Percentiles rank a stretch among this genome's conserved stretches.
Evolutionary conservation across 2,113 vertebrate species (phyloP).

Genomic region (Poecile atricapillus): DNA sequence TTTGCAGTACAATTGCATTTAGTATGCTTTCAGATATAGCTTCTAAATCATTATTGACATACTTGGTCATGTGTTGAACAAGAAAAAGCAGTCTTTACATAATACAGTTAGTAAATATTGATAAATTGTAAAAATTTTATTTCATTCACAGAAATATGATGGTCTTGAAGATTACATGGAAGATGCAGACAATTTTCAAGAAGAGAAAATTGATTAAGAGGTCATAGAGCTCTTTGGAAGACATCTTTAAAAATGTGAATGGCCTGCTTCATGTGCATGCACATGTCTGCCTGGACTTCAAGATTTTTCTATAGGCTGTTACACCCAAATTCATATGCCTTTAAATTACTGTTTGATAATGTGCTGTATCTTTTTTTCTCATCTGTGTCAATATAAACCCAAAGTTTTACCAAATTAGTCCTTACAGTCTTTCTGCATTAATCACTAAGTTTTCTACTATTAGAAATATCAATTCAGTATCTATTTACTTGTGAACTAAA

Average conservation of each 20-base stretch:
- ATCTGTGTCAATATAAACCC: background rate
- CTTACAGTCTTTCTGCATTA: background rate
- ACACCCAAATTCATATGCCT: background rate
- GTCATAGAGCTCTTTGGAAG: constrained; percentile 4
- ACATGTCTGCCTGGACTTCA: background rate
- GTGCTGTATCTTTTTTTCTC: background rate
- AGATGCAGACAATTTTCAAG: constrained; percentile 80
- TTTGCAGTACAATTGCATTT: background rate
- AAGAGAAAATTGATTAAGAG: constrained; percentile 78
- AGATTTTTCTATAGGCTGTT: background rate
- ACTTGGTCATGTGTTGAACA: background rate
- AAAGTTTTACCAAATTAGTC: background rate
- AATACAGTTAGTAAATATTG: background rate
- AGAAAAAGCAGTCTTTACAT: background rate
- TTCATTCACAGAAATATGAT: constrained; percentile 72
- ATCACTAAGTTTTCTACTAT: background rate
- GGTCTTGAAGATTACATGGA: constrained; percentile 74
- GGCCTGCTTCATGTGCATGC: background rate
- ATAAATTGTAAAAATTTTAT: constrained; percentile 12
- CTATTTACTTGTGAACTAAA: background rate
- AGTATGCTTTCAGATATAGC: background rate
- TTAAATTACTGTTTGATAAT: background rate
- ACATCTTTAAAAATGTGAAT: constrained; percentile 28
- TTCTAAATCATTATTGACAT: background rate
- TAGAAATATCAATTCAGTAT: background rate